Evolutionary conservation across 2,888 invertebrate genomes (phyloP).

Genomic region (Podabrus alpinus): DNA sequence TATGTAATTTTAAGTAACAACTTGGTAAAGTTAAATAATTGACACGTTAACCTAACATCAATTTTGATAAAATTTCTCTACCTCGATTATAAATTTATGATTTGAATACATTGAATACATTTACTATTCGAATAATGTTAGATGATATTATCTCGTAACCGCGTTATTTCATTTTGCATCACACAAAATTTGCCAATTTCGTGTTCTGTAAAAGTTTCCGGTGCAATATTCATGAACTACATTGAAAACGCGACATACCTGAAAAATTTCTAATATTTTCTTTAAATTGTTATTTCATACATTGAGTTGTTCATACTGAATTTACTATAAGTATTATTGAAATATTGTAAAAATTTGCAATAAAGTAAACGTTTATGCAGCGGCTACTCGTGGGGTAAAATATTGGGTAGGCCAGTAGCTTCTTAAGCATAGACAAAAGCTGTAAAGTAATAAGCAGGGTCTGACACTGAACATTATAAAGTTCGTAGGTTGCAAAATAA

Average conservation of each 20-base stretch:
- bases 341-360: background rate
- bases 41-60: background rate
- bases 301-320: background rate
- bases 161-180: background rate
- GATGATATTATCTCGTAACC: background rate
- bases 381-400: no score
- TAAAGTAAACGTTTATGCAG: background rate
- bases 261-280: background rate
- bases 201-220: background rate
- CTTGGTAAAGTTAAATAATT: background rate
- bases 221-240: background rate
- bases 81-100: background rate
- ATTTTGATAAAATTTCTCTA: background rate
- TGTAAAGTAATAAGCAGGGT: no score
- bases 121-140: background rate
- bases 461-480: no score
- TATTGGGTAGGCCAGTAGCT: no score
- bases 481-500: no score
- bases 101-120: background rate
- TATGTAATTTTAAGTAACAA: background rate
- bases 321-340: background rate
- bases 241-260: background rate
- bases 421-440: no score
- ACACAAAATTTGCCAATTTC: background rate
- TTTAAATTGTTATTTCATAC: background rate